Base-by-base conservation (phyloP, 2,888 invertebrate species). In the Heliconius cydno region DNA sequence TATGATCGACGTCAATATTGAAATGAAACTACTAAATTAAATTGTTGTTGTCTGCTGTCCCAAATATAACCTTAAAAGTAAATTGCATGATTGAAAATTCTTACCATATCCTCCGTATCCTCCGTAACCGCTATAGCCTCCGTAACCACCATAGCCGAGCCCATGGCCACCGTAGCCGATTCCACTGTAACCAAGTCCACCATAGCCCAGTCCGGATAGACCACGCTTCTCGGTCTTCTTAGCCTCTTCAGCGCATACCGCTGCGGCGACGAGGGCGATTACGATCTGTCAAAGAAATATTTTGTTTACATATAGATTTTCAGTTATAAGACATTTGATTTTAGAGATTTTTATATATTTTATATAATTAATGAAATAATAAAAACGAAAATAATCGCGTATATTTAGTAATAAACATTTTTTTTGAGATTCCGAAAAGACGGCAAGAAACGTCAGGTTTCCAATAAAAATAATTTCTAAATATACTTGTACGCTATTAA, bases 191-290 rank as follows among this genome's bases (percentile, higher is more conserved):
- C 84, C 83, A n/a, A 79, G 76, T 46, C 77, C 77, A 30, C 80
- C 78, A 67, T 80, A 78, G 22, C 80, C 80, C 1, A 76, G 57
- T 22, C 84, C 81, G 63, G 92, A 88, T 74, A 95, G 90, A 84
- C 94, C 95, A 66, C 95, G 91, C 86, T 95, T 95, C 84, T 95
- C 94, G 77, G 93, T 92, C 88, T 94, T 94, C 89, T 95, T 95
- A 66, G 89, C 92, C 65, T 92, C 94, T 76, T 94, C 94, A 76
- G 94, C 95, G 87, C 89, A 89, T 60, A 91, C 92, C 80, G 93
- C 94, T 83, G 90, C 90, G 72, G 92, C 79, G 82, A 91, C 88
- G 25, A 94, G 88, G 73, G 90, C 91, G 79, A 91, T 89, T 81
- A 94, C 89, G 82, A 94, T 87, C 94, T 94, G 86, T 25, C 52